Percentiles rank a stretch among this genome's conserved stretches.
phyloP scores from a whole-genome alignment of 2,797 vertebrate genomes.

The Buphagus erythrorhynchus region DNA sequence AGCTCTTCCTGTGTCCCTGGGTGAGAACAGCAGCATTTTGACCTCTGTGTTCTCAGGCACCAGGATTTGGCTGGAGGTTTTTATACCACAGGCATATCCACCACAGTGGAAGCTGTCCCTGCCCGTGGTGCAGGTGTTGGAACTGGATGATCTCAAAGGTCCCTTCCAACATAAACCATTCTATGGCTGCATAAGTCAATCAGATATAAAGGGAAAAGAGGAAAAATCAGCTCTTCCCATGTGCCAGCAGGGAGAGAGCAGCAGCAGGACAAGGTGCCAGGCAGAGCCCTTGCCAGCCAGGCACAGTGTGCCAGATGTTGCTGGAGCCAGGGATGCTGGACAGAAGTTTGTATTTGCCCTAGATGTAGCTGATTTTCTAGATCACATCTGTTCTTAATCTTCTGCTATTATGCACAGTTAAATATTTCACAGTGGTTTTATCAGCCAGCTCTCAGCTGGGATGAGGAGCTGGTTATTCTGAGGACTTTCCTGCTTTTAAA shows the following conservation, averaged over 20 bases:
- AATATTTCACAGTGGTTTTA: conserved; percentile 42
- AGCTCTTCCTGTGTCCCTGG: background rate
- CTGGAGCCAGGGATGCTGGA: background rate
- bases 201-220: background rate
- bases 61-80: background rate
- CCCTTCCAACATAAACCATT: background rate
- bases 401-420: background rate
- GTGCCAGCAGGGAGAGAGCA: background rate
- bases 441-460: conserved; percentile 35
- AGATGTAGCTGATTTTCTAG: conserved; percentile 18
- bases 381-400: conserved; percentile 55
- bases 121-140: background rate
- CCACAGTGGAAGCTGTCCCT: background rate
- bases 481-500: conserved; percentile 64
- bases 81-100: background rate
- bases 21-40: background rate
- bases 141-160: background rate
- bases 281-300: background rate
- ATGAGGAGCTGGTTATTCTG: conserved; percentile 22
- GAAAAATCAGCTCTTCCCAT: background rate
- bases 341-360: background rate
- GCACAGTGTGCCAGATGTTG: background rate
- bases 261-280: background rate
- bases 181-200: background rate
- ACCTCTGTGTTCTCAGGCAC: background rate